A percentile compares a stretch with the other conserved stretches of the same genome.
These are phyloP conservation scores for Acropternis orthonyx DNA, from an alignment of 2,797 vertebrate genomes.

Conservation along the genomic window DNA sequence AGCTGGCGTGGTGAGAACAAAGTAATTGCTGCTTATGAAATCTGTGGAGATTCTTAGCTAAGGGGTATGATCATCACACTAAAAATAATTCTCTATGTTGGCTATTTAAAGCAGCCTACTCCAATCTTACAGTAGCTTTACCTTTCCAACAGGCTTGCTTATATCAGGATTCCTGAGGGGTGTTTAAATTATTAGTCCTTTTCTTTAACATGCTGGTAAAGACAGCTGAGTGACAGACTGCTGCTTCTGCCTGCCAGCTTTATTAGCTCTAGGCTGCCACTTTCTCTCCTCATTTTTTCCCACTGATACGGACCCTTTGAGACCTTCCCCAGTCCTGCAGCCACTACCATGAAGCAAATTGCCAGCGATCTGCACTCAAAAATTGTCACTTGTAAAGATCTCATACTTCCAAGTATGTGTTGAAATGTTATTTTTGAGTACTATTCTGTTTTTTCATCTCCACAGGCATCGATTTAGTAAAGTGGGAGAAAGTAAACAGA, in stretches of 20 bases:
- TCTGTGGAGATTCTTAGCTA: neutral
- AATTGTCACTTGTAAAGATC: neutral
- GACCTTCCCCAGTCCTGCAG: neutral
- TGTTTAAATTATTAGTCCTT: neutral
- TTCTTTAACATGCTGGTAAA: neutral
- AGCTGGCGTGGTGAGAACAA: neutral
- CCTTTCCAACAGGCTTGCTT: neutral
- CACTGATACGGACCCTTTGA: neutral
- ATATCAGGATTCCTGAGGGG: neutral
- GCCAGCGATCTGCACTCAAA: neutral
- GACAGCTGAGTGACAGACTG: neutral
- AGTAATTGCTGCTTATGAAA: conserved; percentile 13
- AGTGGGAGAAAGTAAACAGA: neutral
- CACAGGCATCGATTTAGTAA: neutral
- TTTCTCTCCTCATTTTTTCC: neutral
- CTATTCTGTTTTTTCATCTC: neutral
- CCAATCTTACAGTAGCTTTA: neutral
- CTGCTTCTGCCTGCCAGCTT: neutral
- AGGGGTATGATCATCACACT: neutral
- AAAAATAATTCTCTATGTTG: neutral
- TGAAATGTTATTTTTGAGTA: neutral
- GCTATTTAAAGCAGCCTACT: neutral
- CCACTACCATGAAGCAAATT: neutral
- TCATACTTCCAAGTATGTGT: neutral
- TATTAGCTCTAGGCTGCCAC: neutral